Evolutionary conservation across 2,888 invertebrate genomes (phyloP).

Genomic region (Siphonodentalium dalli): DNA sequence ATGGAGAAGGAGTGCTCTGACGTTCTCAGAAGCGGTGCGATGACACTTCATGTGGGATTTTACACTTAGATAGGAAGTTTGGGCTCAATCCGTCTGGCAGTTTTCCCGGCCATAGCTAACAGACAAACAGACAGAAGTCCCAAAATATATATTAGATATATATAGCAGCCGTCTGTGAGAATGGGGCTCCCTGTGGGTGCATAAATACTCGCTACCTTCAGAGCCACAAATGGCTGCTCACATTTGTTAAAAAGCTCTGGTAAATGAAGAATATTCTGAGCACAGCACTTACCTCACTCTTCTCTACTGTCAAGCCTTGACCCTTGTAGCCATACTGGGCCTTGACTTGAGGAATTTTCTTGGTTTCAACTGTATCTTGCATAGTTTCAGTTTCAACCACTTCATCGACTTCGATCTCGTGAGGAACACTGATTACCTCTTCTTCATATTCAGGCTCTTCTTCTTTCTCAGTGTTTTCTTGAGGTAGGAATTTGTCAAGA

Average conservation of each 20-base stretch:
- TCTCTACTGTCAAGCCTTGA: constrained; percentile 88
- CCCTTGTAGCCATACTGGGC: constrained; percentile 87
- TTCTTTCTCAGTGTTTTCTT: constrained; percentile 49
- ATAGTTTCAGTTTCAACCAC: constrained; percentile 81
- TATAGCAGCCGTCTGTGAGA: too few relatives aligned
- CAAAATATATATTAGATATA: too few relatives aligned
- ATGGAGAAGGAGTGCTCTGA: too few relatives aligned
- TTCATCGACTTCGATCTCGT: constrained; percentile 93
- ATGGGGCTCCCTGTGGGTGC: too few relatives aligned
- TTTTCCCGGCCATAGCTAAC: too few relatives aligned
- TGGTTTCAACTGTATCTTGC: constrained; percentile 84
- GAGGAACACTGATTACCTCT: constrained; percentile 80
- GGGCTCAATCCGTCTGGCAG: too few relatives aligned
- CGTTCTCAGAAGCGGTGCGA: too few relatives aligned
- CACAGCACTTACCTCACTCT: constrained; percentile 75
- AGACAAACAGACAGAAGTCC: too few relatives aligned
- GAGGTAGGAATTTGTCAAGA: constrained; percentile 57
- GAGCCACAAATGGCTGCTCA: too few relatives aligned
- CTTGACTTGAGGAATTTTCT: constrained; percentile 83
- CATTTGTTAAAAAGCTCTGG: background rate
- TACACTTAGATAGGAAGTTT: too few relatives aligned
- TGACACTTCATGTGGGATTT: too few relatives aligned
- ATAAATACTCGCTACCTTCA: too few relatives aligned
- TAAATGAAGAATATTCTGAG: background rate
- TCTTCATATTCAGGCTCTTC: constrained; percentile 69